These are phyloP conservation scores for Catharus minimus DNA, from an alignment of 2,113 vertebrate genomes.

Conservation along the genomic window DNA sequence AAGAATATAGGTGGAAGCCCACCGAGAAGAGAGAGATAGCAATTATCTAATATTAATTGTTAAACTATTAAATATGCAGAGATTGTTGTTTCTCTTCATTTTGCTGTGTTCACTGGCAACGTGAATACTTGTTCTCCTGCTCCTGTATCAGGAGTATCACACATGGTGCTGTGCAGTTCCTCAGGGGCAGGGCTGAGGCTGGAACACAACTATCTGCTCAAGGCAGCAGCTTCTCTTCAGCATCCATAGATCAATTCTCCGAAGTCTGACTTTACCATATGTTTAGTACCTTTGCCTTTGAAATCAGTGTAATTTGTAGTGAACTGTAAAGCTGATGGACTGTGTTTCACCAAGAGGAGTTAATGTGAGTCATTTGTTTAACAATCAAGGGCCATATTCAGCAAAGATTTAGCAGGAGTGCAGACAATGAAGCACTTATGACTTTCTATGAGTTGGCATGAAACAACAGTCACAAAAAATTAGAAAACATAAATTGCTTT, in stretches of 20 bases:
- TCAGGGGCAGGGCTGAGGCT: neutral
- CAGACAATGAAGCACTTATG: neutral
- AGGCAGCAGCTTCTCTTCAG: neutral
- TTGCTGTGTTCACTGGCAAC: neutral
- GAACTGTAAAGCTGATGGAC: neutral
- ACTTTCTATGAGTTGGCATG: neutral
- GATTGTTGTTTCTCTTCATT: neutral
- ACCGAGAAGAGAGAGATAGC: neutral
- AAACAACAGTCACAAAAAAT: neutral
- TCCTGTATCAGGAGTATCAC: neutral
- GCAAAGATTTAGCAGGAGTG: neutral
- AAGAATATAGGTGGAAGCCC: neutral
- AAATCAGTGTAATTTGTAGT: neutral
- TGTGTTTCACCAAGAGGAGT: neutral
- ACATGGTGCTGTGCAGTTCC: accelerated
- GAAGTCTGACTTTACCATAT: neutral
- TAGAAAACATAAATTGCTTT: neutral
- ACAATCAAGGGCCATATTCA: neutral
- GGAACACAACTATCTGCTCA: neutral
- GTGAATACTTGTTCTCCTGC: neutral
- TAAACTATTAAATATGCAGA: neutral
- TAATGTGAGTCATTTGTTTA: neutral
- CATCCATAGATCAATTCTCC: neutral
- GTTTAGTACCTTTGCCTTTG: neutral
- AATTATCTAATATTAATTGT: neutral